A percentile compares a stretch with the other conserved stretches of the same genome.
Evolutionary conservation across 2,797 vertebrate species (phyloP).

Genomic region (Fratercula arctica): DNA sequence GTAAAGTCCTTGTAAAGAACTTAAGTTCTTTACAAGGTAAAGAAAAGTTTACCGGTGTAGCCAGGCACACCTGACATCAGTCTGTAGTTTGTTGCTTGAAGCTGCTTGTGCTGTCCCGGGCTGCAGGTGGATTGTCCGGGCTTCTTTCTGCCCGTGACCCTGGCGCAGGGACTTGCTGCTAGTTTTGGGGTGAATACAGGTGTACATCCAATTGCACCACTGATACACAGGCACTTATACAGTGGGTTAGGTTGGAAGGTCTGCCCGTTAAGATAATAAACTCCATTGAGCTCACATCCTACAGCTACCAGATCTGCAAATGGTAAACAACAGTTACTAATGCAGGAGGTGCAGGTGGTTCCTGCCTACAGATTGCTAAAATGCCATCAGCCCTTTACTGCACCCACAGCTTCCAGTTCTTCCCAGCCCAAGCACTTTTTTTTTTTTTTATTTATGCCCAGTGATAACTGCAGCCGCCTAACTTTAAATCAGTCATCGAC

Average conservation of each 20-base stretch:
- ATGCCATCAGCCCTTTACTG: background rate
- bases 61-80: conserved; percentile 86
- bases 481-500: background rate
- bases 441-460: background rate
- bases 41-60: background rate
- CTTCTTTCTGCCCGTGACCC: conserved; percentile 63
- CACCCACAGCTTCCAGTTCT: background rate
- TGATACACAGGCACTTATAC: conserved; percentile 92
- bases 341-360: fast-evolving
- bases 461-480: background rate
- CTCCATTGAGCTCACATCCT: conserved; percentile 91
- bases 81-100: conserved; percentile 81
- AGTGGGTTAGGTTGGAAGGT: conserved; percentile 88
- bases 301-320: conserved; percentile 90
- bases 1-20: too few species aligned
- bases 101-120: conserved; percentile 72
- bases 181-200: conserved; percentile 84
- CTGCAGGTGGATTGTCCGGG: conserved; percentile 70
- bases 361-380: background rate
- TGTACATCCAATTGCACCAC: conserved; percentile 91
- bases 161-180: conserved; percentile 73
- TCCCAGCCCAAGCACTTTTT: background rate
- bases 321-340: conserved; percentile 10
- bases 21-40: too few species aligned
- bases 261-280: conserved; percentile 90